phyloP scores from a whole-genome alignment of 2,113 vertebrate species.

The Pavo muticus region DNA sequence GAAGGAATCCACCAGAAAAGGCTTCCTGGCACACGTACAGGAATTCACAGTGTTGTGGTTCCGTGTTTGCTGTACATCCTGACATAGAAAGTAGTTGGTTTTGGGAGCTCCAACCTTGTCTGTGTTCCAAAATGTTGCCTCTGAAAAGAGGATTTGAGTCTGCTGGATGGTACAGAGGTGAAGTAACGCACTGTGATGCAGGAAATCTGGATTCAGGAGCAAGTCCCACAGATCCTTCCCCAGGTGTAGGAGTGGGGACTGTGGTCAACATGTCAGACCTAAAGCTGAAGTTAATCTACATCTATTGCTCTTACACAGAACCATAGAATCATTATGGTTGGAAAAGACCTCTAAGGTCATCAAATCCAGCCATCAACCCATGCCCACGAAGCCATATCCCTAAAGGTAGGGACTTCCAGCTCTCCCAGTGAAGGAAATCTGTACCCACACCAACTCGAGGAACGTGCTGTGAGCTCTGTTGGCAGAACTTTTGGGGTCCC shows the following conservation, averaged over 20 bases:
- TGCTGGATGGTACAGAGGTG: neutral
- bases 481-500: accelerated
- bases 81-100: accelerated
- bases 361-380: neutral
- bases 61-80: accelerated
- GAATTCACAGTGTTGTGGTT: accelerated
- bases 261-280: neutral
- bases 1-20: neutral
- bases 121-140: accelerated
- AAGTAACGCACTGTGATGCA: accelerated
- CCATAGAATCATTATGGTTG: neutral
- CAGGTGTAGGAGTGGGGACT: neutral
- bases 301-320: neutral
- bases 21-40: neutral
- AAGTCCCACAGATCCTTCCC: neutral
- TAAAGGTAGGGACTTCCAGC: neutral
- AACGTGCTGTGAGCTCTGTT: neutral
- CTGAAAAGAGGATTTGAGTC: neutral
- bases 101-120: neutral
- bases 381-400: neutral
- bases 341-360: neutral
- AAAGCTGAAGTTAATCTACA: accelerated
- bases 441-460: accelerated
- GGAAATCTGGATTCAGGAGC: neutral
- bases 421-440: neutral